Percentiles rank a stretch among this genome's conserved stretches.
Evolutionary conservation across 2,888 invertebrate species (phyloP).

Genomic region (Agrochola litura): DNA sequence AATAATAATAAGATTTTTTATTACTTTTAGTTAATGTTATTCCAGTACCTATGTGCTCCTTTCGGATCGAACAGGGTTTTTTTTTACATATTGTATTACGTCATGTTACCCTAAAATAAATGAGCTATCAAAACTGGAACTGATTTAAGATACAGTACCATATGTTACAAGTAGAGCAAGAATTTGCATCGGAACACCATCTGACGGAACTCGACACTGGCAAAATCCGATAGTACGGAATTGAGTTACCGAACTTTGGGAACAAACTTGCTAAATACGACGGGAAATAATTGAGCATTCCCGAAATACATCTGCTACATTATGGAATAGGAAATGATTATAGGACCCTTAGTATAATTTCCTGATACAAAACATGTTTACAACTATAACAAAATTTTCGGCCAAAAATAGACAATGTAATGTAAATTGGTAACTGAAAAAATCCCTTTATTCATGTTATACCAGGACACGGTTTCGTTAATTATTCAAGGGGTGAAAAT

Average conservation of each 20-base stretch:
- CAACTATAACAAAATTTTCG: not conserved
- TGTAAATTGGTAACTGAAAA: conserved; percentile 2
- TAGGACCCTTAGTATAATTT: not conserved
- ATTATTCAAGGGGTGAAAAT: not conserved
- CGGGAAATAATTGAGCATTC: not conserved
- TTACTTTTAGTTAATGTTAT: too few relatives aligned
- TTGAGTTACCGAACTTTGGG: not conserved
- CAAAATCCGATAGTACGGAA: not conserved
- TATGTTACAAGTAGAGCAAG: not conserved
- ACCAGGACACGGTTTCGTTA: not conserved
- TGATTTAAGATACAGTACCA: not conserved
- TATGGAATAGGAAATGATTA: conserved; percentile 1
- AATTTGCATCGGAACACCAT: not conserved
- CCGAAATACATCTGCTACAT: conserved; percentile 16
- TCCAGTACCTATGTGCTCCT: too few relatives aligned
- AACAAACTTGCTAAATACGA: not conserved
- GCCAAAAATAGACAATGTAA: not conserved
- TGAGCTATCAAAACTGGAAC: not conserved
- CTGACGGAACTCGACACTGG: not conserved
- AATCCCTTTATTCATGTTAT: conserved; percentile 3
- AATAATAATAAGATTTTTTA: too few relatives aligned
- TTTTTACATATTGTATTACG: too few relatives aligned
- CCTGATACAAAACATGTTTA: not conserved
- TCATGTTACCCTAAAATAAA: not conserved
- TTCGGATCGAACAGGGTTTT: too few relatives aligned